Percentiles rank a stretch among this genome's conserved stretches.
These are phyloP conservation scores for Notodonta ziczac DNA, from an alignment of 2,888 invertebrate species.

Conservation along the genomic window DNA sequence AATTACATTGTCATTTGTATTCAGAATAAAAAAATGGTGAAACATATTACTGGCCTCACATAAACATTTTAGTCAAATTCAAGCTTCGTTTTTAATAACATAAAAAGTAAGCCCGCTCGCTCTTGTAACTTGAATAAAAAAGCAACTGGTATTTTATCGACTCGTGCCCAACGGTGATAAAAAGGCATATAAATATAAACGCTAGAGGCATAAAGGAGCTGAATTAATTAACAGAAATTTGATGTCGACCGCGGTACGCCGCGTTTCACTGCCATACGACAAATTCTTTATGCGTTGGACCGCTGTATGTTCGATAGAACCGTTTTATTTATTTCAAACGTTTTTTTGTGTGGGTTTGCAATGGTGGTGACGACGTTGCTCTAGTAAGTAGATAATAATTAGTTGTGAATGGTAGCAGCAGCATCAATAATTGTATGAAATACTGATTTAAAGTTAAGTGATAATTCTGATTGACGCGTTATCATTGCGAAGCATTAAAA, in stretches of 20 bases:
- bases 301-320: slow-evolving; percentile 36
- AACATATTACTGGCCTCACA: too few species aligned
- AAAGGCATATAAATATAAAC: slow-evolving; percentile 74
- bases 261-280: slow-evolving; percentile 68
- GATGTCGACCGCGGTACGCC: slow-evolving; percentile 60
- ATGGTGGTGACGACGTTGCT: neutral
- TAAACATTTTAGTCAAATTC: neutral
- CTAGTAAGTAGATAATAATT: neutral
- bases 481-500: too few species aligned
- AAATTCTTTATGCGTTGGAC: slow-evolving; percentile 62
- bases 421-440: neutral
- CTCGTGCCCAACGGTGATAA: slow-evolving; percentile 76
- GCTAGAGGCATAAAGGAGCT: slow-evolving; percentile 71
- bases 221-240: slow-evolving; percentile 79
- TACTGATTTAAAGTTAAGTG: neutral
- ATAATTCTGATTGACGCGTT: neutral
- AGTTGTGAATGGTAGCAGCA: neutral
- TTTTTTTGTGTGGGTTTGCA: neutral
- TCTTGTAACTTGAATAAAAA: slow-evolving; percentile 35
- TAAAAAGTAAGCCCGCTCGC: slow-evolving; percentile 20
- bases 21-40: too few species aligned
- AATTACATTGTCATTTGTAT: too few species aligned
- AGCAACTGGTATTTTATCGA: slow-evolving; percentile 69
- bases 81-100: slow-evolving; percentile 1
- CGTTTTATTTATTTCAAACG: slow-evolving; percentile 26